Evolutionary conservation across 2,888 invertebrate species (phyloP).

Genomic region (Podotricha telesiphe): DNA sequence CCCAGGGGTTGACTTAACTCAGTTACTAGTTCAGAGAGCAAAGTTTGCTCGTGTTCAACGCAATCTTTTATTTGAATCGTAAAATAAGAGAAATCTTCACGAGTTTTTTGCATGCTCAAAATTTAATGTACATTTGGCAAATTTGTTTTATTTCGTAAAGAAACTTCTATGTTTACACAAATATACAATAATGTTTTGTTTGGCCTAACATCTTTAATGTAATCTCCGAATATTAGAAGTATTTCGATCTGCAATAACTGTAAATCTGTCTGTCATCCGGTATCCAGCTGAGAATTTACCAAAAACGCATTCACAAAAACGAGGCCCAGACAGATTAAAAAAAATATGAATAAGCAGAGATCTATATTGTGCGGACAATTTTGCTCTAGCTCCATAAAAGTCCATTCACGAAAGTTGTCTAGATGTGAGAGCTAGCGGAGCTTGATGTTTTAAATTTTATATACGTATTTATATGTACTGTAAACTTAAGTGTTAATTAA

Average conservation of each 20-base stretch:
- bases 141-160: slow-evolving; percentile 13
- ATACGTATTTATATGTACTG: background rate
- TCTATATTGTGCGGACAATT: slow-evolving; percentile 24
- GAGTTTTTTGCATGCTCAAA: slow-evolving; percentile 28
- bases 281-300: slow-evolving; percentile 37
- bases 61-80: slow-evolving; percentile 60
- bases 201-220: background rate
- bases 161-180: background rate
- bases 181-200: background rate
- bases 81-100: slow-evolving; percentile 33
- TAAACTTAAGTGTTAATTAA: slow-evolving; percentile 22
- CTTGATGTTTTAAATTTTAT: background rate
- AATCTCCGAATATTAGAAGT: background rate
- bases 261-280: slow-evolving; percentile 31
- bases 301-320: slow-evolving; percentile 34
- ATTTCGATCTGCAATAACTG: slow-evolving; percentile 11
- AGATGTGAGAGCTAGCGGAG: background rate
- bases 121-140: slow-evolving; percentile 45
- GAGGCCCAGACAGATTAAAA: slow-evolving; percentile 24
- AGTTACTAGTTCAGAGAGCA: slow-evolving; percentile 78
- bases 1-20: slow-evolving; percentile 70
- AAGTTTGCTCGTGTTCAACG: slow-evolving; percentile 64
- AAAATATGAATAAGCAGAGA: slow-evolving; percentile 30
- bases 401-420: slow-evolving; percentile 24
- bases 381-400: slow-evolving; percentile 7